Evolutionary conservation across 64 coral and sea anemone species (phyloP), one percentile per base, ranked within the genome.

Genomic region (Actinia tenebrosa): DNA sequence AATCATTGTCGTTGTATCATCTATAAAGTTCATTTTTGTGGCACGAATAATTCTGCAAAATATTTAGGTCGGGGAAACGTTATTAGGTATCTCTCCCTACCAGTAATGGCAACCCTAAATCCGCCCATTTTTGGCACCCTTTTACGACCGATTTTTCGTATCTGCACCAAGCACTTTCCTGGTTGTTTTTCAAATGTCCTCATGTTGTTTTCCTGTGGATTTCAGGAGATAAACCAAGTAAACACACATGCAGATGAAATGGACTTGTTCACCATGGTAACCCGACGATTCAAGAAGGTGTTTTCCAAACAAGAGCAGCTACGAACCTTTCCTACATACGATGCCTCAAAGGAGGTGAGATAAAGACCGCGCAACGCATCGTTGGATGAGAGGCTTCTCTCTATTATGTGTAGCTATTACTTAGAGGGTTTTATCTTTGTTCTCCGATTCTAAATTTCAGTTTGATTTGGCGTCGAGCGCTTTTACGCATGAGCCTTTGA

Each of bases 231-330:
- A n/a, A 92, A 99, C 78, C 97, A 99, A 55, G 68, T 99, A 19
- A 99, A 99, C 77, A 99, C 97, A 16, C 88, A 92, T 68, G 93
- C 97, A 58, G 97, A 99, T 75, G 97, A 99, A 84, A 99, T 99
- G 97, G 97, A 99, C 55, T 84, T 99, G 19, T 99, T 93, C 64
- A 99, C 97, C 7, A 90, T 95, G 86, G 97, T 99, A 30, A 89
- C 90, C 42, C 89, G 93, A 68, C 94, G 93, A 78, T 99, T 95
- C 17, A 99, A 95, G 53, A 99, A 99, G 20, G 90, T 99, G 16
- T 99, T 99, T 88, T 99, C 91, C 11, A 99, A 95, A 53, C 97
- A 99, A 81, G 97, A 99, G 44, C 97, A 99, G 37, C 86, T 95
- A 77, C 61, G 93, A 86, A 99, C 90, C 7, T 99, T 99, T 56